Conservation (phyloP, 2,113 vertebrate species). For the Melanerpes aurifrons region DNA sequence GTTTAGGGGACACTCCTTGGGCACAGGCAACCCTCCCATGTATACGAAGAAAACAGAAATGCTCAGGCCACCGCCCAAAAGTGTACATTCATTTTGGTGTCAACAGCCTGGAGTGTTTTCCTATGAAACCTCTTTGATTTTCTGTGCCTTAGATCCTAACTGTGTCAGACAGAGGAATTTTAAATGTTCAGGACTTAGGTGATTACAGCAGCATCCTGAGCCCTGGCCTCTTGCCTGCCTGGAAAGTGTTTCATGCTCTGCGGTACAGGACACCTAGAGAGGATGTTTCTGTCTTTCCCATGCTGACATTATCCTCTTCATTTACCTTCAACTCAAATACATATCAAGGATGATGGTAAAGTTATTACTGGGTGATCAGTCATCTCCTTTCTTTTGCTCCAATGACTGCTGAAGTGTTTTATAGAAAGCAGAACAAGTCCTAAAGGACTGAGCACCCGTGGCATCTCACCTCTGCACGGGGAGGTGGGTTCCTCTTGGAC, state of each 20-base stretch:
- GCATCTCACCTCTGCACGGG: background rate
- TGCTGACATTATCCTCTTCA: background rate
- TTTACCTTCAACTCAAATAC: background rate
- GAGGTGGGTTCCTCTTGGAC: background rate
- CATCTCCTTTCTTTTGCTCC: background rate
- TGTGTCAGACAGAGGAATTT: background rate
- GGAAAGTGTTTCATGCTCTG: background rate
- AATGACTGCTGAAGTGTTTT: background rate
- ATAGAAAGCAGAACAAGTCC: background rate
- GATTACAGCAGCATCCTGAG: background rate
- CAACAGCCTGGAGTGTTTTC: background rate
- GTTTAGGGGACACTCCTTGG: rapidly evolving
- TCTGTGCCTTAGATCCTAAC: background rate
- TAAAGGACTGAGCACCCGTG: background rate
- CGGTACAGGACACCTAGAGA: background rate
- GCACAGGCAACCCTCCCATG: background rate
- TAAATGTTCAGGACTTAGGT: background rate
- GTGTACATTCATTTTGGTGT: background rate
- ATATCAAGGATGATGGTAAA: background rate
- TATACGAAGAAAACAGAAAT: background rate
- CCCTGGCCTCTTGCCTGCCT: background rate
- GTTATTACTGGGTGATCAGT: background rate
- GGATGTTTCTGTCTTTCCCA: background rate
- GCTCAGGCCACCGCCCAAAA: background rate
- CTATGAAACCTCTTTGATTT: background rate